Evolutionary conservation across 2,888 invertebrate genomes (phyloP), one percentile per base, ranked within the genome.

Genomic region (Apodemia duryi): DNA sequence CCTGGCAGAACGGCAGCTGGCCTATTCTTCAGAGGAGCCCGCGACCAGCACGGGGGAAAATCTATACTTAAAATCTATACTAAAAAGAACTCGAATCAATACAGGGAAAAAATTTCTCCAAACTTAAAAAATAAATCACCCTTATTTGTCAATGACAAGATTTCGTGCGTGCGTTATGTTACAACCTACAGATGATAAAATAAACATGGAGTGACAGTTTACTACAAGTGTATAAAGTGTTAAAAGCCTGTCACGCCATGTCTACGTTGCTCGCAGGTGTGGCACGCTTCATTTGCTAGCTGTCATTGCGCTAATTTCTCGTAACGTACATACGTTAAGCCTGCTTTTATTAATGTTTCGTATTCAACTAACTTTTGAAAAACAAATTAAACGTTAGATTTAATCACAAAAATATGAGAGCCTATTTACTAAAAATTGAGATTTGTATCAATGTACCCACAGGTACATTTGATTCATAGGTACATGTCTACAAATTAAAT

Each of bases 291-390:
- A 52, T 52, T 52, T 52, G 51, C 21, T 52, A 7, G 21, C 21
- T 52, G 51, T 52, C 51, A 52, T 21, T 52, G 21, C 51, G 51
- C 9, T 38, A 38, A 38, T 38, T 38, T 38, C 38, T 6, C 38
- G 38, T 38, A 38, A 38, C 38, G 38, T 38, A 38, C 38, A 38
- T 38, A 38, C 38, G 38, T 43, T 21, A 52, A 52, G 21, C 21
- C 51, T 28, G 51, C 51, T 28, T 52, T 21, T 52, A 52, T 28
- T 52, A 52, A 52, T 52, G 51, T 52, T 52, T 52, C 9, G 51
- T 52, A 21, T 52, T 28, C 51, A 21, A 21, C 21, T 21, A 21
- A 21, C 21, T 21, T 21, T 21, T 21, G 21, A 21, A 21, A 21
- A 0, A 21, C 21, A 21, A 21, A 21, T 21, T 21, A 21, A 21